Conservation (phyloP, 2,113 vertebrate genomes). For the Chrysochloris asiatica region DNA sequence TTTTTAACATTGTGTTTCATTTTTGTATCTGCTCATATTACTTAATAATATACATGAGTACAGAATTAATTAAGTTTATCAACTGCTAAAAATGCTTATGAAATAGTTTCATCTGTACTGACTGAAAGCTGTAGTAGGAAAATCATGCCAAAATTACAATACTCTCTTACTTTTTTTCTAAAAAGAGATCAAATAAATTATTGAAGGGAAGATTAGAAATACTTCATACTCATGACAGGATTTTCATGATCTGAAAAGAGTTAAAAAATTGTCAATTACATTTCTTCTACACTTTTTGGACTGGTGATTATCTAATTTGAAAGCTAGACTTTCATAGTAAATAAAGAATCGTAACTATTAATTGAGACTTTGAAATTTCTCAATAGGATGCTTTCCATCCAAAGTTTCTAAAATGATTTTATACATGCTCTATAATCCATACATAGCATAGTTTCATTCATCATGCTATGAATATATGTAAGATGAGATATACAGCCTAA, state of each 20-base stretch:
- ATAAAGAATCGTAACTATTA: constrained; percentile 21
- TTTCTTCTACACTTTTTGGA: constrained; percentile 2
- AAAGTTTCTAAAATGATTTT: constrained; percentile 18
- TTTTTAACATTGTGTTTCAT: constrained; percentile 28
- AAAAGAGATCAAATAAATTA: constrained; percentile 27
- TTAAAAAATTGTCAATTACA: constrained; percentile 19
- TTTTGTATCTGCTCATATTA: not conserved
- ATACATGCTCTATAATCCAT: not conserved
- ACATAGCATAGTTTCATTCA: not conserved
- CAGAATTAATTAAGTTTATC: not conserved
- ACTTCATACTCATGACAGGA: constrained; percentile 3
- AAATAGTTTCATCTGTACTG: constrained; percentile 31
- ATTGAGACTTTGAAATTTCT: not conserved
- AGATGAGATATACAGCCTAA: not conserved
- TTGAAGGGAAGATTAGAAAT: constrained; percentile 20
- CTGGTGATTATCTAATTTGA: not conserved
- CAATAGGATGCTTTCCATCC: not conserved
- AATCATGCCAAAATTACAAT: constrained; percentile 4
- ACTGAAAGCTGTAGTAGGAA: constrained; percentile 7
- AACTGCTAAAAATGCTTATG: constrained; percentile 34
- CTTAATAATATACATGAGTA: not conserved
- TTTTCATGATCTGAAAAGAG: constrained; percentile 36
- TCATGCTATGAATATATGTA: not conserved
- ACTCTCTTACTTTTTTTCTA: not conserved
- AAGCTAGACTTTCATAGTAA: constrained; percentile 36